A percentile compares a stretch with the other conserved stretches of the same genome.
Evolutionary conservation across 2,113 vertebrate species (phyloP).

Genomic region (Clarias gariepinus): DNA sequence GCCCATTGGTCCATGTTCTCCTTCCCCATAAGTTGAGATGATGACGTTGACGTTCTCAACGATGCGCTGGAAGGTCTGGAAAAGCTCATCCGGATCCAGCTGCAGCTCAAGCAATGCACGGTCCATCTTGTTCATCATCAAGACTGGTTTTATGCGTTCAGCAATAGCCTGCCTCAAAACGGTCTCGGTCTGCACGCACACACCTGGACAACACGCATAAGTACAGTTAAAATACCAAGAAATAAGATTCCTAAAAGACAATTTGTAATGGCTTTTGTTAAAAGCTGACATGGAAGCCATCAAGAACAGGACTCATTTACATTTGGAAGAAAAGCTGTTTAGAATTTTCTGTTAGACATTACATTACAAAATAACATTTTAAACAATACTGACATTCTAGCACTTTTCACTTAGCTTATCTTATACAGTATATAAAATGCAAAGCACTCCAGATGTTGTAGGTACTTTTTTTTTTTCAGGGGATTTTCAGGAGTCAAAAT

Average conservation of each 20-base stretch:
- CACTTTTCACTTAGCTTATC: neutral
- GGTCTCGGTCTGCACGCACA: conserved; percentile 60
- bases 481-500: neutral
- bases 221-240: neutral
- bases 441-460: neutral
- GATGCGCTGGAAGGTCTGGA: conserved; percentile 55
- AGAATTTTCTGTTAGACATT: neutral
- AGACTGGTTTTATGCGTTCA: conserved; percentile 54
- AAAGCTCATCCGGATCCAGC: conserved; percentile 60
- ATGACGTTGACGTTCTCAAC: conserved; percentile 60
- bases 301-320: neutral
- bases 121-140: conserved; percentile 65
- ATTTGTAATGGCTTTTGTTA: neutral
- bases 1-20: conserved; percentile 59
- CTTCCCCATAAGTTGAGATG: conserved; percentile 56
- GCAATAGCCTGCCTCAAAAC: conserved; percentile 56
- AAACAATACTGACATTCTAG: neutral
- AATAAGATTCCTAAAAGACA: neutral
- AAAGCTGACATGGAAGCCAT: neutral
- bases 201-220: conserved; percentile 40
- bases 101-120: conserved; percentile 59
- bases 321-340: neutral
- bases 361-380: neutral
- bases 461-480: neutral
- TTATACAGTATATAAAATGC: neutral